Evolutionary conservation across 2,113 vertebrate genomes (phyloP), one percentile per base, ranked within the genome.

Genomic region (Anhinga rufa): DNA sequence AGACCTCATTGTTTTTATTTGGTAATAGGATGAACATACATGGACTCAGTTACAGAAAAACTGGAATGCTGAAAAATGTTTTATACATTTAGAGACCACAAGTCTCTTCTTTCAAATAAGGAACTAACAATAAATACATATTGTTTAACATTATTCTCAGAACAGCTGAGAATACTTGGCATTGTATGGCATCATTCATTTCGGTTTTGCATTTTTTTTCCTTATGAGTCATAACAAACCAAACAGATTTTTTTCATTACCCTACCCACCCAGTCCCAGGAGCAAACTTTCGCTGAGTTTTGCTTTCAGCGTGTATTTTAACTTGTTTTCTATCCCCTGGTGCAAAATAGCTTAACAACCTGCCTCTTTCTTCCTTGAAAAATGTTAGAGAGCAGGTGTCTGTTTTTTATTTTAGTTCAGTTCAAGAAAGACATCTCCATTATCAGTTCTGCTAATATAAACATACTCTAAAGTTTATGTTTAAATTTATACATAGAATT

Each of bases 1-100:
- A 97, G 90, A 95, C 84, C 65, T 96, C 77, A 55, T 85, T 91
- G 60, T n/a, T 97, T 98, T 97, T 98, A 97, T 98, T 98, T 97
- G 92, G 77, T 96, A 94, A 89, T 62, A 94, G 87, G 85, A 96
- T 86, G 84, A 96, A 97, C 92, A 97, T 87, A 98, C 93, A 98
- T 28, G 42, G 92, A 97, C 17, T 94, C 90, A 58, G 83, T 97
- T 91, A 97, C 91, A 97, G 76, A 95, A 90, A 93, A 95, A 90
- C 46, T 86, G 91, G 87, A 94, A 95, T 80, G 66, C 28, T 79
- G 62, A 76, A 94, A 93, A 52, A 70, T 91, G 48, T 86, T 94
- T 82, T 78, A 94, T 86, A 97, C 96, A 97, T 82, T 76, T 85
- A 96, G 94, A 93, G 76, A 90, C 85, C 29, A 88, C 62, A 87